A percentile compares a stretch with the other conserved stretches of the same genome.
Evolutionary conservation across 2,888 invertebrate genomes (phyloP).

Genomic region (Drosophila rellima): DNA sequence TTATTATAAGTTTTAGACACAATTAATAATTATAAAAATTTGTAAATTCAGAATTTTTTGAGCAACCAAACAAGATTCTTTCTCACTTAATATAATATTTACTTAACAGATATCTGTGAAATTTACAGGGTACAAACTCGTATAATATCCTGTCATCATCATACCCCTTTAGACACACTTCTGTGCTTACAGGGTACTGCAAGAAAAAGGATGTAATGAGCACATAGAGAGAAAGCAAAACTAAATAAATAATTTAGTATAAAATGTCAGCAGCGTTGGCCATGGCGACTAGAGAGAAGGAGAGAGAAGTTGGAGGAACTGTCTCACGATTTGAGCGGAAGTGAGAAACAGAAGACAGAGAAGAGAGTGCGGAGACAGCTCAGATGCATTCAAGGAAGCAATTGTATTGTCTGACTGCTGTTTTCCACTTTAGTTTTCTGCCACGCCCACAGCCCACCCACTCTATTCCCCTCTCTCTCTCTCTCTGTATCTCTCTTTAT

Average conservation of each 20-base stretch:
- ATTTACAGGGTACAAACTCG: too few relatives aligned
- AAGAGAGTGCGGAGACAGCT: constrained; percentile 21
- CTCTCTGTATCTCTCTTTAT: neutral
- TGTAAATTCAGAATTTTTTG: too few relatives aligned
- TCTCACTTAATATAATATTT: too few relatives aligned
- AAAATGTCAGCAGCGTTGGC: constrained; percentile 76
- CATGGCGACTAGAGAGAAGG: constrained; percentile 40
- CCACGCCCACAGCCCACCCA: constrained; percentile 58
- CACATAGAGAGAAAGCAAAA: constrained; percentile 57
- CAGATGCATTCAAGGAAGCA: constrained; percentile 78
- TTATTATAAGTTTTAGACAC: too few relatives aligned
- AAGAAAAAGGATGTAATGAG: constrained; percentile 67
- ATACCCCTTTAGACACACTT: neutral
- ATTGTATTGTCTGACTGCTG: constrained; percentile 79
- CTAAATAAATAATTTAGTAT: constrained; percentile 81
- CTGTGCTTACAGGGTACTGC: constrained; percentile 30
- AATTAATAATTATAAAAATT: too few relatives aligned
- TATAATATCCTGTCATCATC: too few relatives aligned
- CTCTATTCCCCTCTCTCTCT: neutral
- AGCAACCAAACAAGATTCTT: too few relatives aligned
- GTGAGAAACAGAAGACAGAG: constrained; percentile 32
- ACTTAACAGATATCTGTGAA: too few relatives aligned
- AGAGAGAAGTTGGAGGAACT: constrained; percentile 4
- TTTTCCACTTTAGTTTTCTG: constrained; percentile 74
- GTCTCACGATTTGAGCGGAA: constrained; percentile 50